phyloP scores from a whole-genome alignment of 2,888 invertebrate genomes.

The Troilus luridus region DNA sequence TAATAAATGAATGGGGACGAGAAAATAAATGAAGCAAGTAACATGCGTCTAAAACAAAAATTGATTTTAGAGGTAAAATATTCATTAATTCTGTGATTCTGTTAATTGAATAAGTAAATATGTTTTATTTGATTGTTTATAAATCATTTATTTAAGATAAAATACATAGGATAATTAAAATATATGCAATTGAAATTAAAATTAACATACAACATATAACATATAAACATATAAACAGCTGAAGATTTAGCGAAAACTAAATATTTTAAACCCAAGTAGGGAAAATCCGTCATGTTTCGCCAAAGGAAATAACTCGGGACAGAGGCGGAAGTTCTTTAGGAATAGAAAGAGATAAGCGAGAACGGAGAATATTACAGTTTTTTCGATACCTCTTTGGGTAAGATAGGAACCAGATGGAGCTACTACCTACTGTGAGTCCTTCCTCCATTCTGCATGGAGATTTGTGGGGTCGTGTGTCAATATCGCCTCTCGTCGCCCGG shows the following conservation, averaged over 20 bases:
- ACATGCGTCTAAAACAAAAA: too few relatives aligned
- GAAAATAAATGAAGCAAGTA: too few relatives aligned
- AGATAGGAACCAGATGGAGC: constrained; percentile 31
- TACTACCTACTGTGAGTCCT: not conserved
- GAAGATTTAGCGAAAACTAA: not conserved
- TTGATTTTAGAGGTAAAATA: too few relatives aligned
- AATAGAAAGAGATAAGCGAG: constrained; percentile 29
- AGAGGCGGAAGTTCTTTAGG: not conserved
- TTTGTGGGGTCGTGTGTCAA: constrained; percentile 35
- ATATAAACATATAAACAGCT: too few relatives aligned
- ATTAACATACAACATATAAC: too few relatives aligned
- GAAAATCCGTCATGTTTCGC: not conserved
- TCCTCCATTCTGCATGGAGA: constrained; percentile 27
- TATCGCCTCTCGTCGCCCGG: not conserved
- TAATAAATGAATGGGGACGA: too few relatives aligned
- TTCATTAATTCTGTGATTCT: too few relatives aligned
- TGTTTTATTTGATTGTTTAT: too few relatives aligned
- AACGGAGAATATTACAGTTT: not conserved
- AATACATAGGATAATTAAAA: too few relatives aligned
- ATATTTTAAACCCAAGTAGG: not conserved
- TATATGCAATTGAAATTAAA: too few relatives aligned
- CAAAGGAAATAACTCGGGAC: not conserved
- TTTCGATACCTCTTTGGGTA: not conserved
- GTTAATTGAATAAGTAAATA: too few relatives aligned
- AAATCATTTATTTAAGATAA: too few relatives aligned